These are phyloP conservation scores for Artibeus jamaicensis DNA, from an alignment of 2,797 vertebrate species.

Conservation along the genomic window DNA sequence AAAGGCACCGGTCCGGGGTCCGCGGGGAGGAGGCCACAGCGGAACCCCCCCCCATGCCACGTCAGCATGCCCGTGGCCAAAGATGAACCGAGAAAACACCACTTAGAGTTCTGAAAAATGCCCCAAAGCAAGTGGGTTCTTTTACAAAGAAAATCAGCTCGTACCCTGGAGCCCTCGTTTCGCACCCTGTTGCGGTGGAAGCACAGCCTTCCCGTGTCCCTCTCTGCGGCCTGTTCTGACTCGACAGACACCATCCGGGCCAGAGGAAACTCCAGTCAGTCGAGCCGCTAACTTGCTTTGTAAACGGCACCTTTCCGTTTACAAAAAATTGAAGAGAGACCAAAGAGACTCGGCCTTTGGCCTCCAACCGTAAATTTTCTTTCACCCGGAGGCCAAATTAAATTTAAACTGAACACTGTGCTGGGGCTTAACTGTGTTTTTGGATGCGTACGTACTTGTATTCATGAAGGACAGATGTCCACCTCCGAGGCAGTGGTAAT, in stretches of 20 bases:
- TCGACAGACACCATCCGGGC: background rate
- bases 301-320: background rate
- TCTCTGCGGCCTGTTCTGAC: background rate
- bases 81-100: background rate
- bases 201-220: background rate
- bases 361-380: background rate
- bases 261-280: background rate
- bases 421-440: background rate
- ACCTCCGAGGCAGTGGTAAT: background rate
- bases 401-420: background rate
- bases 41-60: background rate
- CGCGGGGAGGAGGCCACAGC: background rate
- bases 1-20: background rate
- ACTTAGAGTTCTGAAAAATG: background rate
- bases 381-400: constrained; percentile 21
- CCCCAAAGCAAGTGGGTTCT: background rate
- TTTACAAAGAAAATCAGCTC: background rate
- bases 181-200: background rate
- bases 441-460: background rate
- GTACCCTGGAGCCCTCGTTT: background rate
- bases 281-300: background rate
- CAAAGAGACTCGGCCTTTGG: background rate
- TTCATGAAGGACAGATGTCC: background rate
- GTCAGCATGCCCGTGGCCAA: background rate
- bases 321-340: background rate